Evolutionary conservation across 2,888 invertebrate genomes (phyloP).

Genomic region (Orchesella flavescens): DNA sequence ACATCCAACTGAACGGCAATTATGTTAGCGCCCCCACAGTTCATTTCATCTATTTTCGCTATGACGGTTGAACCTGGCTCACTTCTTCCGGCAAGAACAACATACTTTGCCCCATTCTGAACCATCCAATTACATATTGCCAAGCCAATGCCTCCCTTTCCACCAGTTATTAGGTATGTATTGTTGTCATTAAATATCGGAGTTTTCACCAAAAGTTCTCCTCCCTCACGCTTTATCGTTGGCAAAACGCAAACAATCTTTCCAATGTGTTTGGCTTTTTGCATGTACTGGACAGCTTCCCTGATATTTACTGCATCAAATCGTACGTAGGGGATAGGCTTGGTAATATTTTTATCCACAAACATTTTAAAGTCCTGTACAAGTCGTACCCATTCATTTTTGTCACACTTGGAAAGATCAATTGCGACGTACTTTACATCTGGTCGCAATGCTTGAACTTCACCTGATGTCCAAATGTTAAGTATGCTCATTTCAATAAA

Average conservation of each 20-base stretch:
- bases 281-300: too few species aligned
- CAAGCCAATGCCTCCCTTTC: constrained; percentile 47
- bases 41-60: constrained; percentile 26
- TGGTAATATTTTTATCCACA: too few species aligned
- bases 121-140: constrained; percentile 39
- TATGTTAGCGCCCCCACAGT: neutral
- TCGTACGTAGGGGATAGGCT: constrained; percentile 24
- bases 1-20: neutral
- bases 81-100: constrained; percentile 26
- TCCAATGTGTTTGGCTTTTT: too few species aligned
- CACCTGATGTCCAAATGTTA: constrained; percentile 19
- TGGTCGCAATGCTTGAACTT: neutral
- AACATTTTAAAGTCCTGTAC: too few species aligned
- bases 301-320: too few species aligned
- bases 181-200: constrained; percentile 16
- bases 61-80: constrained; percentile 11
- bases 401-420: constrained; percentile 25
- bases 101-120: constrained; percentile 20
- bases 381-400: neutral
- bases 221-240: neutral
- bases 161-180: constrained; percentile 47
- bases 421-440: constrained; percentile 31
- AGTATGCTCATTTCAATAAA: too few species aligned
- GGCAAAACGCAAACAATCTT: too few species aligned
- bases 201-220: neutral